These are phyloP conservation scores for Aspidiotus destructor DNA, from an alignment of 2,888 invertebrate genomes.

Conservation along the genomic window DNA sequence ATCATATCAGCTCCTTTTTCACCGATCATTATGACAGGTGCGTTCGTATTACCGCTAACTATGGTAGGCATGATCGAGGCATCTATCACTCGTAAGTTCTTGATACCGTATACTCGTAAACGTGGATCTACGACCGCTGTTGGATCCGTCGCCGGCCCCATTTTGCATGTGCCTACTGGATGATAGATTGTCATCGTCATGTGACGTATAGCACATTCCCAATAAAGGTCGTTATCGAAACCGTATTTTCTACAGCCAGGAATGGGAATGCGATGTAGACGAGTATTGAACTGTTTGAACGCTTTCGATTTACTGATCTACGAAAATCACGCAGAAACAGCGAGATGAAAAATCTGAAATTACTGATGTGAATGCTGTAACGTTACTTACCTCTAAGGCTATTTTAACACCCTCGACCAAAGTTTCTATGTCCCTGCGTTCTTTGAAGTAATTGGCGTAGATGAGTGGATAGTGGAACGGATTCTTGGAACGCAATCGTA, in stretches of 20 bases:
- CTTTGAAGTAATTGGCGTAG: slow-evolving; percentile 83
- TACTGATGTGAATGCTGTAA: too few relatives aligned
- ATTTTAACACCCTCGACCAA: slow-evolving; percentile 61
- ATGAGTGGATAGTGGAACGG: slow-evolving; percentile 81
- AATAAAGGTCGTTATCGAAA: slow-evolving; percentile 69
- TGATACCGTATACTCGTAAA: slow-evolving; percentile 64
- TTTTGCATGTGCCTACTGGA: slow-evolving; percentile 78
- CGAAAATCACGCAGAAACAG: neutral
- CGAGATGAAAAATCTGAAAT: too few relatives aligned
- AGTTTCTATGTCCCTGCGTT: slow-evolving; percentile 64
- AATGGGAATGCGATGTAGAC: slow-evolving; percentile 61
- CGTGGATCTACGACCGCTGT: slow-evolving; percentile 74
- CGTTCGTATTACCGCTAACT: slow-evolving; percentile 81
- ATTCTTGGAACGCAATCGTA: slow-evolving; percentile 64
- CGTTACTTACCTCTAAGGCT: slow-evolving; percentile 37
- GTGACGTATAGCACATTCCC: slow-evolving; percentile 77
- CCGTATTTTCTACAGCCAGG: slow-evolving; percentile 63
- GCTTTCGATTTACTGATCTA: slow-evolving; percentile 61
- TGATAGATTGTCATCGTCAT: slow-evolving; percentile 86
- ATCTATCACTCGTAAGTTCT: slow-evolving; percentile 71
- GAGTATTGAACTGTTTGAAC: slow-evolving; percentile 69
- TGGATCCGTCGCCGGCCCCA: slow-evolving; percentile 70
- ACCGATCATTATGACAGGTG: slow-evolving; percentile 83
- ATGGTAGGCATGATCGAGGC: slow-evolving; percentile 84
- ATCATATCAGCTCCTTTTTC: slow-evolving; percentile 80